Evolutionary conservation across 2,888 invertebrate genomes (phyloP).

Genomic region (Pyrrhia umbra): DNA sequence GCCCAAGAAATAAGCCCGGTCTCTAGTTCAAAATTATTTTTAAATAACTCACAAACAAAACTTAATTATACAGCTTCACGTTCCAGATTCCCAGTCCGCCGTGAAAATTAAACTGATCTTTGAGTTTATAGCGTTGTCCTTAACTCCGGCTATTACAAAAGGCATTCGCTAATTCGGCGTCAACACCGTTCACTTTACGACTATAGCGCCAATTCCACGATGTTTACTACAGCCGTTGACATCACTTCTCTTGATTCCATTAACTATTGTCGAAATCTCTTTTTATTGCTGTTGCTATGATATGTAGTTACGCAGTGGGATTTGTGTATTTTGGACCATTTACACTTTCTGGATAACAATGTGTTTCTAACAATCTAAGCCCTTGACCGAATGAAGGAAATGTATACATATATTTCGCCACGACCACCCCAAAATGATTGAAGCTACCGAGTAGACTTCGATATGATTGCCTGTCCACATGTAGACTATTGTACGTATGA

Average conservation of each 20-base stretch:
- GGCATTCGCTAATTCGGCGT: conserved; percentile 70
- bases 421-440: no score
- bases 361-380: no score
- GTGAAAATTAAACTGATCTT: conserved; percentile 45
- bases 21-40: not conserved
- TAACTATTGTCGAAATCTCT: conserved; percentile 42
- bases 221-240: conserved; percentile 67
- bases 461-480: no score
- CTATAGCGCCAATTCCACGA: conserved; percentile 63
- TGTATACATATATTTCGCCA: no score
- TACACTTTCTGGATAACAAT: not conserved
- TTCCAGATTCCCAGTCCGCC: conserved; percentile 10
- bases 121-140: conserved; percentile 44
- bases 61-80: conserved; percentile 1
- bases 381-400: no score
- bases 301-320: conserved; percentile 39
- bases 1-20: no score
- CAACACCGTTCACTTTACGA: conserved; percentile 68
- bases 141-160: conserved; percentile 48
- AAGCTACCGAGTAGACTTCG: no score
- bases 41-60: not conserved
- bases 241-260: conserved; percentile 63
- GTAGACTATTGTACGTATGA: no score
- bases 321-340: conserved; percentile 16
- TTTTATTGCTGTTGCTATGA: conserved; percentile 49